Conservation (phyloP, 2,888 invertebrate species). For the Clivina fossor region DNA sequence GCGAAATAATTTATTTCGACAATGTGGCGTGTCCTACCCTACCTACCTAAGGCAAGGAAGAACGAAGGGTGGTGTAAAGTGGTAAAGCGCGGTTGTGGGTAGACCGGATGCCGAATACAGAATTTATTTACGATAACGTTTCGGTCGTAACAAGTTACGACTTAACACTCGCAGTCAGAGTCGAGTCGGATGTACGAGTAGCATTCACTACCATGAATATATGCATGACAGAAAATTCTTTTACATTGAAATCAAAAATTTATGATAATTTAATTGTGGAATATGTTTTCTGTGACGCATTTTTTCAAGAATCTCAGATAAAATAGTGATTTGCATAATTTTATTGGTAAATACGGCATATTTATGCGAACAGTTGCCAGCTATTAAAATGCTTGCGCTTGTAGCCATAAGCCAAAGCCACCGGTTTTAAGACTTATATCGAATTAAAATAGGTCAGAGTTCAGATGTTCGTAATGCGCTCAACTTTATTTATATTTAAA, state of each 20-base stretch:
- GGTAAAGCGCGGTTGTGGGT: too few relatives aligned
- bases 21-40: too few relatives aligned
- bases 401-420: neutral
- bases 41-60: too few relatives aligned
- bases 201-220: constrained; percentile 27
- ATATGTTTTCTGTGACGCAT: constrained; percentile 30
- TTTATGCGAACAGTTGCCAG: constrained; percentile 4
- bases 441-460: neutral
- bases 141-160: constrained; percentile 18
- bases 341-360: constrained; percentile 22
- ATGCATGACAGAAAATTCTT: constrained; percentile 31
- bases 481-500: neutral
- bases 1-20: too few relatives aligned
- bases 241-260: constrained; percentile 34
- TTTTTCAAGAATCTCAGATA: constrained; percentile 28
- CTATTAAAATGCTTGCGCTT: neutral
- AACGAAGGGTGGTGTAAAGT: too few relatives aligned
- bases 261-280: constrained; percentile 34
- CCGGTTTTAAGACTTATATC: neutral
- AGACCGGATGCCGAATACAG: too few relatives aligned
- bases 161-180: constrained; percentile 15
- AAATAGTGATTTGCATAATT: constrained; percentile 32
- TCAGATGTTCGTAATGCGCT: neutral
- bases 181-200: constrained; percentile 2
- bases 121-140: too few relatives aligned